phyloP scores from a whole-genome alignment of 2,888 invertebrate species.

The Troides helena region DNA sequence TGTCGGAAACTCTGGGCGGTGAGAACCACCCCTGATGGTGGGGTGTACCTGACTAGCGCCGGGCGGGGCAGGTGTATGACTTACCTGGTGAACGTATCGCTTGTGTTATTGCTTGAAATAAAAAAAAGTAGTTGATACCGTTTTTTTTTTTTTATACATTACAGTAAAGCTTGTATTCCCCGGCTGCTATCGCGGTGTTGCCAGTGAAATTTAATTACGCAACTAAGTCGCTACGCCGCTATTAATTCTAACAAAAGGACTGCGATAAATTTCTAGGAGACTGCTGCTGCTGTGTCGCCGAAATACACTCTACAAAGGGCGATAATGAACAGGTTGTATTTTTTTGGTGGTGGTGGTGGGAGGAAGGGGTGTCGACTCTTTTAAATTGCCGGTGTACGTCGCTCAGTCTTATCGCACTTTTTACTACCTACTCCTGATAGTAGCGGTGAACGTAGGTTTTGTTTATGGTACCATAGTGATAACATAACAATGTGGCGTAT shows the following conservation, averaged over 20 bases:
- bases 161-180: slow-evolving; percentile 2
- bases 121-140: not conserved
- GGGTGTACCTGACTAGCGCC: no score
- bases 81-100: no score
- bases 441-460: no score
- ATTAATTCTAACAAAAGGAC: slow-evolving; percentile 28
- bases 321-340: slow-evolving; percentile 24
- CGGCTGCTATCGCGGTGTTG: slow-evolving; percentile 17
- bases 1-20: no score
- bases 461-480: no score
- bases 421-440: no score
- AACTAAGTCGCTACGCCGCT: slow-evolving; percentile 15
- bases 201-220: slow-evolving; percentile 29
- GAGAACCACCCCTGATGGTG: no score
- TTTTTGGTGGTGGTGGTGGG: slow-evolving; percentile 1
- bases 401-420: slow-evolving; percentile 10
- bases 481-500: no score
- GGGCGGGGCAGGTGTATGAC: no score
- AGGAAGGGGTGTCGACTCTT: not conserved
- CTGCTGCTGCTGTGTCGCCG: slow-evolving; percentile 17
- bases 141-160: no score
- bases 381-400: slow-evolving; percentile 19
- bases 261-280: slow-evolving; percentile 27
- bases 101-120: no score
- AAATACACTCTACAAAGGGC: slow-evolving; percentile 23